Evolutionary conservation across 2,888 invertebrate species (phyloP).

Genomic region (Eristalis arbustorum): DNA sequence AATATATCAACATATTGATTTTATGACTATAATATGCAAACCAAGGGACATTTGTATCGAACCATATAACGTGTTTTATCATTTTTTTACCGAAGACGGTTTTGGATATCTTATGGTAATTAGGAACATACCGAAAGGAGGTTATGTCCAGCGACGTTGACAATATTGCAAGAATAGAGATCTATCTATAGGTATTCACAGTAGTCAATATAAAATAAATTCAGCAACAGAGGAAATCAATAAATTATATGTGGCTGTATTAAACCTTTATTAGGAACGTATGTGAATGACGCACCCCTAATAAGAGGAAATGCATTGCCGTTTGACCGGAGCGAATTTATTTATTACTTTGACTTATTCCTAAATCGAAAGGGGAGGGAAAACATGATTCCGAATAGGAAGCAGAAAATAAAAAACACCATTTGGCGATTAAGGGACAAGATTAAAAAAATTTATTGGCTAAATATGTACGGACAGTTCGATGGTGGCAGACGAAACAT

Average conservation of each 20-base stretch:
- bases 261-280: neutral
- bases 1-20: slow-evolving; percentile 76
- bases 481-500: slow-evolving; percentile 66
- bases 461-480: slow-evolving; percentile 79
- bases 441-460: slow-evolving; percentile 81
- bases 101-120: slow-evolving; percentile 67
- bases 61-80: slow-evolving; percentile 57
- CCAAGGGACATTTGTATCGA: slow-evolving; percentile 68
- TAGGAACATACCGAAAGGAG: neutral
- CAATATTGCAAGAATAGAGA: neutral
- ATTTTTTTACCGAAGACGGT: slow-evolving; percentile 36
- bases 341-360: slow-evolving; percentile 56
- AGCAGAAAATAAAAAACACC: slow-evolving; percentile 78
- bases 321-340: slow-evolving; percentile 68
- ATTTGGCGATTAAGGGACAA: slow-evolving; percentile 81
- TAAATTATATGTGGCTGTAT: slow-evolving; percentile 18
- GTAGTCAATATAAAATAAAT: neutral
- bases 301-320: slow-evolving; percentile 49
- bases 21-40: slow-evolving; percentile 80
- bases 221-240: slow-evolving; percentile 26
- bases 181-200: neutral
- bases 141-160: neutral
- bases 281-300: slow-evolving; percentile 33
- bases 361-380: slow-evolving; percentile 39
- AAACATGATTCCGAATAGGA: slow-evolving; percentile 52